Conservation (phyloP, 2,113 vertebrate genomes). For the Psilopsiagon aymara region DNA sequence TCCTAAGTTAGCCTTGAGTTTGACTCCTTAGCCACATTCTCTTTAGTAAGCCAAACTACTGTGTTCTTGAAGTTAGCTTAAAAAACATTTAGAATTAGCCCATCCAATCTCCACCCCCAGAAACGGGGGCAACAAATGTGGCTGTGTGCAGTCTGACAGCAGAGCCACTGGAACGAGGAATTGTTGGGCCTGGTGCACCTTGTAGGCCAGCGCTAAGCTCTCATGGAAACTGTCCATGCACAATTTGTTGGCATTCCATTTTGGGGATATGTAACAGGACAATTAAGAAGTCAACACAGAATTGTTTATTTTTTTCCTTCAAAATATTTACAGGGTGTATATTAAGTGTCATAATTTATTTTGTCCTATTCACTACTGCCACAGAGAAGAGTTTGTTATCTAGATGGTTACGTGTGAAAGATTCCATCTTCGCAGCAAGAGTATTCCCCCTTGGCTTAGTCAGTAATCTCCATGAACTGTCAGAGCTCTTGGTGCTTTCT, state of each 20-base stretch:
- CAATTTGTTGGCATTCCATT: background rate
- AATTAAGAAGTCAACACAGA: background rate
- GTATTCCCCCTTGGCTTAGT: slow-evolving; percentile 54
- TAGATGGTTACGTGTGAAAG: background rate
- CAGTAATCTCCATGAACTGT: background rate
- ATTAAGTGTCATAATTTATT: slow-evolving; percentile 5
- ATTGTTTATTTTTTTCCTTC: background rate
- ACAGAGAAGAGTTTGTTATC: background rate
- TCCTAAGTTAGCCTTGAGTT: background rate
- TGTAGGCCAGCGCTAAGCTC: rapidly evolving
- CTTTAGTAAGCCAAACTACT: background rate
- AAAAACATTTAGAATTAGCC: background rate
- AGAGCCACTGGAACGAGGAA: background rate
- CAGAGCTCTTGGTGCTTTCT: background rate
- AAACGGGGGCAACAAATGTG: background rate
- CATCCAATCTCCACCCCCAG: background rate
- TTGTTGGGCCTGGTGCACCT: background rate
- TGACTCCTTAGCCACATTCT: background rate
- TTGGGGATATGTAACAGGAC: background rate
- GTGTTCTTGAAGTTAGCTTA: background rate
- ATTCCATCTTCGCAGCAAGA: slow-evolving; percentile 9
- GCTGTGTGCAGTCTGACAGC: background rate
- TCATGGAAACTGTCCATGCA: background rate
- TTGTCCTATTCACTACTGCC: background rate
- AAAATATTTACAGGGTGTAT: background rate